Percentiles rank a stretch among this genome's conserved stretches.
Evolutionary conservation across 2,113 vertebrate species (phyloP).

Genomic region (Cairina moschata): DNA sequence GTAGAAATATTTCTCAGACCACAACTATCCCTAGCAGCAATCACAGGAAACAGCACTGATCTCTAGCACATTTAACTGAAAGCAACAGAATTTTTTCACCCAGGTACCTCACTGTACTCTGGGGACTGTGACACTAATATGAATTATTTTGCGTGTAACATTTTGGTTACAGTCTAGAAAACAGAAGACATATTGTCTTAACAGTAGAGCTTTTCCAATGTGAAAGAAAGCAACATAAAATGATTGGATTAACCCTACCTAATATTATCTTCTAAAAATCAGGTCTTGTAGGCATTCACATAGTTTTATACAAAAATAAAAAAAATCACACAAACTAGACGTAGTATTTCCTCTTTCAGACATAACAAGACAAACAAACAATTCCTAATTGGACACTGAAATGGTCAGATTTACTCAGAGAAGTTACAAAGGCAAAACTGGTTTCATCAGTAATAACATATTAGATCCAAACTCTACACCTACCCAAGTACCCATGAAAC

Average conservation of each 20-base stretch:
- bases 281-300: background rate
- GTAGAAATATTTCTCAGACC: background rate
- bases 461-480: constrained; percentile 40
- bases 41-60: background rate
- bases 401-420: background rate
- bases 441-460: constrained; percentile 34
- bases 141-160: background rate
- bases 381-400: background rate
- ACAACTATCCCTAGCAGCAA: background rate
- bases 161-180: background rate
- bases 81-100: background rate
- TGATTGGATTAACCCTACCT: background rate
- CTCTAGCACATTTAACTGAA: background rate
- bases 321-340: background rate
- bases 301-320: background rate
- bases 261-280: background rate
- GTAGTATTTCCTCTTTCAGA: background rate
- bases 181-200: background rate
- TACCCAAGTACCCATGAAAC: constrained; percentile 61
- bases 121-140: background rate
- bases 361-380: background rate
- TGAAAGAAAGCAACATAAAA: constrained; percentile 4
- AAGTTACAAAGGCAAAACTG: constrained; percentile 39
- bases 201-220: background rate
- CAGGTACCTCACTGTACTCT: background rate